Percentiles rank a stretch among this genome's conserved stretches.
phyloP scores from a whole-genome alignment of 2,113 vertebrate genomes.

The Columbina picui region DNA sequence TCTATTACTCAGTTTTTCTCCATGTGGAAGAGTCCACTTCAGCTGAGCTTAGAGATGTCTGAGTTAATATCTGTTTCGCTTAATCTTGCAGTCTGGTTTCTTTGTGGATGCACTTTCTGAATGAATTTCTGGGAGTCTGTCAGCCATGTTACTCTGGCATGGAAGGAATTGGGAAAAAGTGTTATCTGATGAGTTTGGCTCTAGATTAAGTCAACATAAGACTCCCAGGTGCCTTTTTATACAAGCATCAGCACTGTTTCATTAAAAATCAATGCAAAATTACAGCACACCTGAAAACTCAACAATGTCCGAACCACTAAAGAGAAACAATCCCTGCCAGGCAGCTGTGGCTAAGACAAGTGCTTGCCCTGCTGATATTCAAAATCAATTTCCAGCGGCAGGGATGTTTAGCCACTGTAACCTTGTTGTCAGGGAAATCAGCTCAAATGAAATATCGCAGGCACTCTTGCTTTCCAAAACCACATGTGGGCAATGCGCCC shows the following conservation, averaged over 20 bases:
- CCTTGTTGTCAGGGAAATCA: not conserved
- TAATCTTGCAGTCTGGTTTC: not conserved
- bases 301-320: not conserved
- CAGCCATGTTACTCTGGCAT: not conserved
- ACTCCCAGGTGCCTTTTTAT: not conserved
- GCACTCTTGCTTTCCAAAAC: not conserved
- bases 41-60: not conserved
- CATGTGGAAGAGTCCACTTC: not conserved
- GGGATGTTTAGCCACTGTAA: not conserved
- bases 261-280: conserved; percentile 39
- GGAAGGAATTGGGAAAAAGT: not conserved
- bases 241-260: not conserved
- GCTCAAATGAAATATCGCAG: not conserved
- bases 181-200: not conserved
- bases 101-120: not conserved
- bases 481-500: rapidly evolving
- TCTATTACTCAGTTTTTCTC: not conserved
- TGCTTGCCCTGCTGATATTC: not conserved
- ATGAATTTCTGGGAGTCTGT: not conserved
- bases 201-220: not conserved
- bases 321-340: not conserved
- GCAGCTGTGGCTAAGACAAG: not conserved
- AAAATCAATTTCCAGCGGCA: not conserved
- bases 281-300: not conserved
- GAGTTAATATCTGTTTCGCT: not conserved